Evolutionary conservation across 2,113 vertebrate species (phyloP), one percentile per base, ranked within the genome.

Genomic region (Diadophis punctatus): DNA sequence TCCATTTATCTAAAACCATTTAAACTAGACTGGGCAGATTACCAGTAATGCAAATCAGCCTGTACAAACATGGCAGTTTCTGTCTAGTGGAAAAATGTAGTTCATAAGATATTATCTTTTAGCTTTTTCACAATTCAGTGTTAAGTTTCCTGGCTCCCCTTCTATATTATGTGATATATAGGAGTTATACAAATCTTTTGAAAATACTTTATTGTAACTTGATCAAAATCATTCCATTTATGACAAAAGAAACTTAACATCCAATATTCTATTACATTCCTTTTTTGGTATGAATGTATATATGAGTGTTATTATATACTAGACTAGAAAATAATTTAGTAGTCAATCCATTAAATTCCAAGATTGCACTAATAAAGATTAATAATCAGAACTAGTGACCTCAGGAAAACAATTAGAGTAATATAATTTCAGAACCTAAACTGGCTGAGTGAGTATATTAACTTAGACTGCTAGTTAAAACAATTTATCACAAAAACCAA

Each of bases 51-150:
- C 74, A 96, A 95, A 87, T 92, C 85, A 85, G 84, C 74, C 92
- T 91, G 94, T 90, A 94, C 80, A 95, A 96, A 96, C 95, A 95
- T 92, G 91, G 74, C 49, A 46, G 95, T 95, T 97, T 96, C 92
- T 96, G 94, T 95, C 94, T 43, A 18, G 88, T 94, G 94, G 90
- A 96, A 96, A 96, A 95, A 97, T 93, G 90, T 86, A 96, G 95
- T 90, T 89, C 93, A 95, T 80, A 48, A 84, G 30, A 93, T 94
- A 93, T 91, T 94, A 80, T 96, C 96, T 93, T 88, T 20, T 97
- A 96, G 96, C 96, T 80, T 80, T 80, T 39, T 39, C 68, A 20
- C 68, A 80, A 80, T 80, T 34, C 34, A 80, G 16, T 80, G 2
- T 39, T 80, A 39, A 20, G 34, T 34, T 80, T 80, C 7, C 68